phyloP scores from a whole-genome alignment of 2,888 invertebrate species.

The Synergus laeviventris region DNA sequence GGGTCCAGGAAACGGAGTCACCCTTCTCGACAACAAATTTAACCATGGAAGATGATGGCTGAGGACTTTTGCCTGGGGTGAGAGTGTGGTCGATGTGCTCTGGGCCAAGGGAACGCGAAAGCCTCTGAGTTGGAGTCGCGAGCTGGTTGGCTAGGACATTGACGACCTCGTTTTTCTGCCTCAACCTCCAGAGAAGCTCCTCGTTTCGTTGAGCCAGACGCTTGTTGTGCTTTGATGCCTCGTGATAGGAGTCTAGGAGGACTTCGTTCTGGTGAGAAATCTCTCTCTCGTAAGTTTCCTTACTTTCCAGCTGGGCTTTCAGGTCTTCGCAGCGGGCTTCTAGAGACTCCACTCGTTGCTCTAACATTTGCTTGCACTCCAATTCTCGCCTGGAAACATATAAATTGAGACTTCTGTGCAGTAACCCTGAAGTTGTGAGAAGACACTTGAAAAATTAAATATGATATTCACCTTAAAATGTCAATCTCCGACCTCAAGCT shows the following conservation, averaged over 20 bases:
- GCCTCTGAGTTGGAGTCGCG: slow-evolving; percentile 61
- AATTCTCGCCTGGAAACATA: slow-evolving; percentile 81
- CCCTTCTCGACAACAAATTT: slow-evolving; percentile 91
- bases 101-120: slow-evolving; percentile 68
- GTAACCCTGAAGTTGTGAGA: too few relatives aligned
- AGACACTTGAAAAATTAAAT: background rate
- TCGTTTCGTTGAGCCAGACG: slow-evolving; percentile 90
- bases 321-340: slow-evolving; percentile 92
- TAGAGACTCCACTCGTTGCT: slow-evolving; percentile 86
- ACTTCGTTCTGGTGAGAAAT: slow-evolving; percentile 84
- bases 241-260: slow-evolving; percentile 84
- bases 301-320: slow-evolving; percentile 84
- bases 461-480: slow-evolving; percentile 70
- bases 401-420: too few relatives aligned
- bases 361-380: slow-evolving; percentile 84
- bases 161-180: slow-evolving; percentile 87
- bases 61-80: slow-evolving; percentile 58
- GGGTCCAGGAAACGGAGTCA: slow-evolving; percentile 91
- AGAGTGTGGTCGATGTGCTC: slow-evolving; percentile 64
- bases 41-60: slow-evolving; percentile 86
- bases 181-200: slow-evolving; percentile 90
- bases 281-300: slow-evolving; percentile 85
- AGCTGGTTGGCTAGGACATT: slow-evolving; percentile 70
- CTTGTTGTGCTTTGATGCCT: slow-evolving; percentile 87
- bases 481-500: slow-evolving; percentile 85